Conservation (phyloP, 2,888 invertebrate species). For the Rhamphomyia laevipes region DNA sequence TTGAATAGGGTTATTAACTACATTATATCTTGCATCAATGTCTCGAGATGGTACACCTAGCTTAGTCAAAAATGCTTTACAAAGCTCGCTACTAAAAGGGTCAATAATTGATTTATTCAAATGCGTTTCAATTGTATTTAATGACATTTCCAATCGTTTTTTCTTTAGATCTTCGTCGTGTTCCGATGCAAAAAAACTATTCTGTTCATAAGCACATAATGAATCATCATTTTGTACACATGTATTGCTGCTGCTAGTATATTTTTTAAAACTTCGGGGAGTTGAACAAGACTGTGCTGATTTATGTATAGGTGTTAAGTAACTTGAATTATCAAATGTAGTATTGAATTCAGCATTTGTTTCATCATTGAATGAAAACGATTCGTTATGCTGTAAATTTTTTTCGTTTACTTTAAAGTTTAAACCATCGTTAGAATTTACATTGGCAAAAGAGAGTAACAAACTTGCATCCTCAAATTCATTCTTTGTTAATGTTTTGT, state of each 20-base stretch:
- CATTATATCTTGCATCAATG: constrained; percentile 44
- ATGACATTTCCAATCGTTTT: constrained; percentile 31
- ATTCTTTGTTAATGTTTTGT: constrained; percentile 4
- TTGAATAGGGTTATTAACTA: constrained; percentile 46
- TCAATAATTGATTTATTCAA: constrained; percentile 45
- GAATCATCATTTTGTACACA: constrained; percentile 24
- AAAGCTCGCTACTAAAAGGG: constrained; percentile 69
- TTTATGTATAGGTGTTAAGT: constrained; percentile 10
- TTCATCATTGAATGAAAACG: constrained; percentile 11
- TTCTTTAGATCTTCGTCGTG: constrained; percentile 33
- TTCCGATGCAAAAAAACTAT: constrained; percentile 36
- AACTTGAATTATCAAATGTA: constrained; percentile 10
- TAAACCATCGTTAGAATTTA: constrained; percentile 12
- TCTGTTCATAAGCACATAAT: constrained; percentile 35
- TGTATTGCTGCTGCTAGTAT: constrained; percentile 13
- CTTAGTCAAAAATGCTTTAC: constrained; percentile 57
- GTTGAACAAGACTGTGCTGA: neutral
- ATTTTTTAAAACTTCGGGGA: constrained; percentile 5
- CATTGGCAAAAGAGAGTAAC: constrained; percentile 19
- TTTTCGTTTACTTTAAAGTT: constrained; percentile 2
- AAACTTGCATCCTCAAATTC: constrained; percentile 21
- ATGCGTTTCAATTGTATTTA: constrained; percentile 32
- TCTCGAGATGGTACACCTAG: constrained; percentile 60
- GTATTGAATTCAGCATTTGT: constrained; percentile 16
- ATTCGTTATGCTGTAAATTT: constrained; percentile 2